Conservation (phyloP, 2,797 vertebrate species). For the Enoplosus armatus region DNA sequence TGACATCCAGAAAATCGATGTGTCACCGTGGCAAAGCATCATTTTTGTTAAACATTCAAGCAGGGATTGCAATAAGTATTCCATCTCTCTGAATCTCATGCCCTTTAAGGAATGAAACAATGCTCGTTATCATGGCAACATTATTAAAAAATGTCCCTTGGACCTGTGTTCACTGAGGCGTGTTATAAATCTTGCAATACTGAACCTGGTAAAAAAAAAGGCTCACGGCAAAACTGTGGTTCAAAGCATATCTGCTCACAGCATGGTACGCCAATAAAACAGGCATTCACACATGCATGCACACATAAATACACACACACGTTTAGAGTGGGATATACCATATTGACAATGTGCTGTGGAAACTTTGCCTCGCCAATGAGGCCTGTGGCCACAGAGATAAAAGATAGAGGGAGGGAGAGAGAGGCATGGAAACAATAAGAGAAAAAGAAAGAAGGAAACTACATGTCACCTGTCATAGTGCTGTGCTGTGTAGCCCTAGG, state of each 20-base stretch:
- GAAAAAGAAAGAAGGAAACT: slow-evolving; percentile 38
- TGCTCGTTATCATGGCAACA: slow-evolving; percentile 40
- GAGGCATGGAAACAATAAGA: slow-evolving; percentile 39
- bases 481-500: slow-evolving; percentile 59
- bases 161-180: slow-evolving; percentile 47
- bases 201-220: slow-evolving; percentile 39
- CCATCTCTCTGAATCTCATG: slow-evolving; percentile 1
- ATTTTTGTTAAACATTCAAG: slow-evolving; percentile 28
- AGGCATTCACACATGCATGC: slow-evolving; percentile 27
- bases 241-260: slow-evolving; percentile 44
- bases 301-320: slow-evolving; percentile 4
- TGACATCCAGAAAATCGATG: slow-evolving; percentile 6
- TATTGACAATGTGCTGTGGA: slow-evolving; percentile 29
- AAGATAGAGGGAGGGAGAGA: slow-evolving; percentile 34
- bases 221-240: slow-evolving; percentile 42
- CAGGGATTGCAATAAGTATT: background rate
- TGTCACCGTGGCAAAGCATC: slow-evolving; percentile 2
- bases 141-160: slow-evolving; percentile 46
- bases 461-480: slow-evolving; percentile 70
- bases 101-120: slow-evolving; percentile 44
- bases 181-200: slow-evolving; percentile 49
- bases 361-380: slow-evolving; percentile 35
- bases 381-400: slow-evolving; percentile 55
- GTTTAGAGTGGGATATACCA: background rate
- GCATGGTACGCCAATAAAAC: slow-evolving; percentile 34